Conservation (phyloP, 2,113 vertebrate genomes). For the Atlantisia rogersi region DNA sequence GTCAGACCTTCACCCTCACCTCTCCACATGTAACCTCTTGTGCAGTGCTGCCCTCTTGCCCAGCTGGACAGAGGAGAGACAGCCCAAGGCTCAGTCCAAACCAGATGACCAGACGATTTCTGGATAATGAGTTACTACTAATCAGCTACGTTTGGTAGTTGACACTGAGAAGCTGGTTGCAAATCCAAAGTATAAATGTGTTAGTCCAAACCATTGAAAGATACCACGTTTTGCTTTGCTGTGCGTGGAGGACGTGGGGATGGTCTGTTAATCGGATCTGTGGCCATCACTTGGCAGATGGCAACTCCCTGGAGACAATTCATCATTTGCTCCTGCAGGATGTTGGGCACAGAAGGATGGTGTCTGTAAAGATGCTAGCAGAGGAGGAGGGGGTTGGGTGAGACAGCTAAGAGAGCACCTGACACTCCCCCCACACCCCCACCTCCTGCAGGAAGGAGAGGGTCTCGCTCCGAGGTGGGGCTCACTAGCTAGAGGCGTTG, state of each 20-base stretch:
- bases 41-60: neutral
- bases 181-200: neutral
- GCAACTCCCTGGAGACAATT: neutral
- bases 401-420: neutral
- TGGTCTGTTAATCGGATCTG: neutral
- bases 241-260: neutral
- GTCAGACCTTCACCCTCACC: neutral
- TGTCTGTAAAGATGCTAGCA: neutral
- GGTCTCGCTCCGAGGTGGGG: neutral
- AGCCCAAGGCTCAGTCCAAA: neutral
- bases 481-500: neutral
- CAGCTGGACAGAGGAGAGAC: neutral
- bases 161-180: neutral
- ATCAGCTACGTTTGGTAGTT: neutral
- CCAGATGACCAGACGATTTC: neutral
- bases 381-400: neutral
- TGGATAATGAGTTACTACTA: neutral
- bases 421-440: neutral
- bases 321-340: neutral
- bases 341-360: neutral
- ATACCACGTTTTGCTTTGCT: neutral
- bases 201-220: neutral
- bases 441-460: neutral
- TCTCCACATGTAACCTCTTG: accelerated
- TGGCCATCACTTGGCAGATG: neutral